Evolutionary conservation across 2,888 invertebrate genomes (phyloP), one percentile per base, ranked within the genome.

Genomic region (Chrysodeixis includens): DNA sequence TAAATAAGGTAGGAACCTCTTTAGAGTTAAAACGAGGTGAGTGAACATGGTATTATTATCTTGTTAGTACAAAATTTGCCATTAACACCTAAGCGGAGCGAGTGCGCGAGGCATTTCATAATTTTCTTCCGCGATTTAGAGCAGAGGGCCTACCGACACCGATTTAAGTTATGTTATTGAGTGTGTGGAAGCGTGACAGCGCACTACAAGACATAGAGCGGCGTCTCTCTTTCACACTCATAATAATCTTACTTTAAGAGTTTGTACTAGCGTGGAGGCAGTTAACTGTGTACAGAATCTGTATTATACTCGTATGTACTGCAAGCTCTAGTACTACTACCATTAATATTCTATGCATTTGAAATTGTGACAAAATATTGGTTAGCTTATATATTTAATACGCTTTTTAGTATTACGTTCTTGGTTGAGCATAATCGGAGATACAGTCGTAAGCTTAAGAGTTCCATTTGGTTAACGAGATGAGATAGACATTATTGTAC

Each of bases 101-200:
- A 70, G 67, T 66, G 63, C 61, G 61, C 40, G 61, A 69, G 57
- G 54, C 60, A 70, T 81, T 81, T 77, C 81, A 73, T 77, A 78
- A 79, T 72, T 66, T 70, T 56, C 72, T 79, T 77, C 78, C 78
- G 74, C 52, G 64, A 78, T 75, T 70, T 71, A 74, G 75, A 75
- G 73, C 69, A 71, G 60, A 64, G 80, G n/a, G n/a, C n/a, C n/a
- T n/a, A n/a, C n/a, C n/a, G n/a, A n/a, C n/a, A n/a, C n/a, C n/a
- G n/a, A n/a, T n/a, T n/a, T n/a, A n/a, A n/a, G n/a, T n/a, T n/a
- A n/a, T n/a, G n/a, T n/a, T n/a, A n/a, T n/a, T n/a, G n/a, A n/a
- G n/a, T n/a, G n/a, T n/a, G n/a, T n/a, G n/a, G n/a, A n/a, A n/a
- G n/a, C n/a, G n/a, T n/a, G n/a, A n/a, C n/a, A n/a, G n/a, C n/a